Evolutionary conservation across 2,797 vertebrate species (phyloP), one percentile per base, ranked within the genome.

Genomic region (Acanthis flammea): DNA sequence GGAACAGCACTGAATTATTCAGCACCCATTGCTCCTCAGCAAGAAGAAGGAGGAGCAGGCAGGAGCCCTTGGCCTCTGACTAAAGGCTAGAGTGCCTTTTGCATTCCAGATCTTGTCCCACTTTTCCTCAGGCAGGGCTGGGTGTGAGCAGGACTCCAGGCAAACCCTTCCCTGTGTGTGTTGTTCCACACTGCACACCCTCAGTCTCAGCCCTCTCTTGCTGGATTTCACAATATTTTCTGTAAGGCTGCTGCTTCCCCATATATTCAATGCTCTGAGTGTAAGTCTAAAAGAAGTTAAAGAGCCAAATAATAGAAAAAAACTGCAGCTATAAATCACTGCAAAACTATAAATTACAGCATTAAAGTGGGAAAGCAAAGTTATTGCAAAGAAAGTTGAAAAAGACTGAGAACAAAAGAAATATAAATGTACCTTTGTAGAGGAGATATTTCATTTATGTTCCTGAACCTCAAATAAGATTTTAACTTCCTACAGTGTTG

Each of bases 1-100:
- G 70, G 81, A 93, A 74, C n/a, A 81, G 15, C 86, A 81, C 86
- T 92, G 72, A 96, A 96, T 95, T 90, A 93, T 96, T 96, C 75
- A 95, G 76, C 66, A 72, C 44, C 62, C 33, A 41, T 37, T 96
- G 96, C 44, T 66, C 50, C 82, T 88, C 91, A 41, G 51, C 65
- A 74, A 88, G 93, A 41, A 4, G 44, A 81, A 92, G 77, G 62
- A 86, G 82, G 33, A 85, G 44, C 82, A 85, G 63, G 91, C 75
- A 65, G 54, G 55, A 95, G 62, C 72, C 85, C 79, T 35, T 30
- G 66, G 70, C 72, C 91, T 94, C 83, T 89, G 37, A 41, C 78
- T 92, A 85, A 81, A 95, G 91, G 58, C 63, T 63, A 12, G 2
- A 2, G 50, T 67, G 13, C 15, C 27, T 51, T 87, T 27, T 74